Evolutionary conservation across 2,888 invertebrate genomes (phyloP).

Genomic region (Leptarthrus brevirostris): DNA sequence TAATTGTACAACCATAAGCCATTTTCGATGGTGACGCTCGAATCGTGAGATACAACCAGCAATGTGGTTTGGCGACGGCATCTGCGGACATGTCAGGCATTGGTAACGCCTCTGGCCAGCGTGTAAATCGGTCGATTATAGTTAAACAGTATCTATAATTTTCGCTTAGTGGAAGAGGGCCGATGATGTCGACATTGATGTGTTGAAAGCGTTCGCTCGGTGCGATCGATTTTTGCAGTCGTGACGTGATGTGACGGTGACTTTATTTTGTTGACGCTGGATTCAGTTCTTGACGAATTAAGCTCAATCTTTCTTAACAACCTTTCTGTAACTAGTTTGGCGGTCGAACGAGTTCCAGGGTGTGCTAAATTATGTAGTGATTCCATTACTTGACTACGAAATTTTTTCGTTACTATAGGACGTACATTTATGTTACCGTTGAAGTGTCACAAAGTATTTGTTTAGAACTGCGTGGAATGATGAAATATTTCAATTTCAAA

Average conservation of each 20-base stretch:
- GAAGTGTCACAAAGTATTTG: background rate
- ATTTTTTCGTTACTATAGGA: background rate
- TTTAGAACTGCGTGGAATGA: background rate
- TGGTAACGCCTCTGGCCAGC: no score
- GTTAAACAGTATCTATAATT: no score
- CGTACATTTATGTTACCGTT: background rate
- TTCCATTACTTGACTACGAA: background rate
- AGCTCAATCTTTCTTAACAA: background rate
- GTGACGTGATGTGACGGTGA: background rate
- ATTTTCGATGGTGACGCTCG: no score
- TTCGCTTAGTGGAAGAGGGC: no score
- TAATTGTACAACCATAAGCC: no score
- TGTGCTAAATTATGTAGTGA: background rate
- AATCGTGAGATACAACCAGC: no score
- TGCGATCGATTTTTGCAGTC: no score
- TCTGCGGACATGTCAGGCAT: no score
- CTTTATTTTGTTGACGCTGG: background rate
- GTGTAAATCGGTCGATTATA: no score
- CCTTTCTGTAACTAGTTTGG: background rate
- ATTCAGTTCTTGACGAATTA: background rate
- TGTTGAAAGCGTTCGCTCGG: no score
- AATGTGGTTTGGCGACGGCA: no score
- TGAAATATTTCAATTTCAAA: background rate
- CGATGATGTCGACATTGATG: no score
- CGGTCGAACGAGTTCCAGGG: background rate